Conservation (phyloP, 53 echinoderm and acorn worm species). For the Henricia sp. region DNA sequence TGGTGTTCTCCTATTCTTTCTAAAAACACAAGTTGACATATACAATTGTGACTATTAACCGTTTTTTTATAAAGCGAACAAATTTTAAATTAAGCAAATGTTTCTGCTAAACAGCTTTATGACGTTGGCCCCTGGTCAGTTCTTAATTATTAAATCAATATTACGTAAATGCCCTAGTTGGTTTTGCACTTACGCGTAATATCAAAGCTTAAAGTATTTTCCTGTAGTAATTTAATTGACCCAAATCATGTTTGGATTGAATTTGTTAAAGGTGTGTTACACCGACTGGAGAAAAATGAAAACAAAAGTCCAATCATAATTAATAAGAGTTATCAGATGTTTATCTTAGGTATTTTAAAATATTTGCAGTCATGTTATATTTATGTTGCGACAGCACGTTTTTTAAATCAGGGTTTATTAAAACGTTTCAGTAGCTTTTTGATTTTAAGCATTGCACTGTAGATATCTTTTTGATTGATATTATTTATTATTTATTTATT, state of each 20-base stretch:
- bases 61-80: no score
- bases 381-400: constrained; percentile 18
- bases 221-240: neutral
- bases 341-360: neutral
- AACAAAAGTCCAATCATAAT: no score
- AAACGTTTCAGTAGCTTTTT: constrained; percentile 4
- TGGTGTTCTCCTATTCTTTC: no score
- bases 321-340: no score
- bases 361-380: neutral
- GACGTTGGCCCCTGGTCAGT: constrained; percentile 46
- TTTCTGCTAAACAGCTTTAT: no score
- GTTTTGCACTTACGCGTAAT: constrained; percentile 18
- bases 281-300: no score
- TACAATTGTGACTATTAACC: no score
- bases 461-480: constrained; percentile 27
- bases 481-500: constrained; percentile 30
- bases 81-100: no score
- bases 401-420: constrained; percentile 49
- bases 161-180: constrained; percentile 22
- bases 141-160: constrained; percentile 24
- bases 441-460: constrained; percentile 57
- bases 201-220: neutral
- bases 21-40: no score
- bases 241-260: constrained; percentile 5
- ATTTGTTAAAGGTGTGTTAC: neutral